Conservation (phyloP, 2,113 vertebrate species). For the Neogobius melanostomus region DNA sequence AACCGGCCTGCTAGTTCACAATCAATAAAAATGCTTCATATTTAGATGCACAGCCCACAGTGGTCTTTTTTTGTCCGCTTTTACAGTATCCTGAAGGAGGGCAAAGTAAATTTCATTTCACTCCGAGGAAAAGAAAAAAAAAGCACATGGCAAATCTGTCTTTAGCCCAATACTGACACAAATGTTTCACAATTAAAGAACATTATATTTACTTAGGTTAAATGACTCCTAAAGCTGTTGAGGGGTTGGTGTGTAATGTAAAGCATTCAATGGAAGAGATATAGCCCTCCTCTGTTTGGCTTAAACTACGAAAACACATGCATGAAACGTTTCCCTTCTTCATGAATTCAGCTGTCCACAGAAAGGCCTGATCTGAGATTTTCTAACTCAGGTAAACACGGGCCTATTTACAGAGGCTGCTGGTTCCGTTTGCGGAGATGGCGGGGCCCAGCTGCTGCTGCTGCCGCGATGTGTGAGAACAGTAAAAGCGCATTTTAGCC, state of each 20-base stretch:
- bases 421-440: constrained; percentile 23
- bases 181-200: not conserved
- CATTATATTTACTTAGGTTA: not conserved
- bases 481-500: constrained; percentile 26
- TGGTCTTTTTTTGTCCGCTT: too few species aligned
- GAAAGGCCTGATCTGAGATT: constrained; percentile 28
- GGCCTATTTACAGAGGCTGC: constrained; percentile 31
- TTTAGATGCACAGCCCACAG: too few species aligned
- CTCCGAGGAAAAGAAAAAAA: too few species aligned
- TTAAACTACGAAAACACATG: constrained; percentile 18
- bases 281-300: constrained; percentile 22
- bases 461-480: constrained; percentile 29
- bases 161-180: too few species aligned
- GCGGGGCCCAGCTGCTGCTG: constrained; percentile 3
- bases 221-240: not conserved
- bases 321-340: constrained; percentile 18
- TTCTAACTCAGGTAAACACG: constrained; percentile 50
- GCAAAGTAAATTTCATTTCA: too few species aligned
- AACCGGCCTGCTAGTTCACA: too few species aligned
- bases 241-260: constrained; percentile 12
- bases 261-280: constrained; percentile 19
- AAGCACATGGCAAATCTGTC: too few species aligned
- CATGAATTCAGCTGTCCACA: constrained; percentile 40
- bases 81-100: too few species aligned
- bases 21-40: too few species aligned